Evolutionary conservation across 2,888 invertebrate species (phyloP).

Genomic region (Diarsia brunnea): DNA sequence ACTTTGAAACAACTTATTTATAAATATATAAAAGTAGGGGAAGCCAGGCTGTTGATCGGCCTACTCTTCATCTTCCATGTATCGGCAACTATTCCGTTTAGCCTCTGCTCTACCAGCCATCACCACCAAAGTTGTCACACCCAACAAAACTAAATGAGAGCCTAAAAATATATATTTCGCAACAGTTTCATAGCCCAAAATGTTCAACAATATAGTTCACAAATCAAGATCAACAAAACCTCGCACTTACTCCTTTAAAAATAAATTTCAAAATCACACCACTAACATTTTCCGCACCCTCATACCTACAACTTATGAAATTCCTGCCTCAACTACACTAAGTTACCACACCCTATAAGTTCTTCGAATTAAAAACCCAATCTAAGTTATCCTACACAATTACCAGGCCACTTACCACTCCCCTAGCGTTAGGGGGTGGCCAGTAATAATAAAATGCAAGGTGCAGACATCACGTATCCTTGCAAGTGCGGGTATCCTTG

Average conservation of each 20-base stretch:
- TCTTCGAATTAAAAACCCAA: conserved; percentile 87
- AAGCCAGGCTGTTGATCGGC: background rate
- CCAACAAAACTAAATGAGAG: background rate
- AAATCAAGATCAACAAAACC: background rate
- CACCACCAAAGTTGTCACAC: background rate
- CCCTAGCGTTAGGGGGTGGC: conserved; percentile 78
- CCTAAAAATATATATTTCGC: background rate
- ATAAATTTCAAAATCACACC: background rate
- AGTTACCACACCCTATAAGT: conserved; percentile 54
- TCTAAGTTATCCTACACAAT: conserved; percentile 90
- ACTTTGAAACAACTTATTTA: too few relatives aligned
- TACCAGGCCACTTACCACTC: conserved; percentile 87
- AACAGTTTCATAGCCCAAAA: background rate
- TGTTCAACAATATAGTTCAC: background rate
- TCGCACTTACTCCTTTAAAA: background rate
- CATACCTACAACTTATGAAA: conserved; percentile 27
- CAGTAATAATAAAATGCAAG: conserved; percentile 80
- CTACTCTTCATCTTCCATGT: background rate
- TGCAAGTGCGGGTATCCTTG: conserved; percentile 67
- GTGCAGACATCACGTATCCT: conserved; percentile 78
- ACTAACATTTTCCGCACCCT: background rate
- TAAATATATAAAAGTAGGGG: background rate
- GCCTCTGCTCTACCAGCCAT: background rate
- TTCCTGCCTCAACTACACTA: conserved; percentile 18
- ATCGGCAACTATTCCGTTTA: background rate